Percentiles rank a stretch among this genome's conserved stretches.
phyloP scores from a whole-genome alignment of 2,888 invertebrate species.

The Dorcus parallelipipedus region DNA sequence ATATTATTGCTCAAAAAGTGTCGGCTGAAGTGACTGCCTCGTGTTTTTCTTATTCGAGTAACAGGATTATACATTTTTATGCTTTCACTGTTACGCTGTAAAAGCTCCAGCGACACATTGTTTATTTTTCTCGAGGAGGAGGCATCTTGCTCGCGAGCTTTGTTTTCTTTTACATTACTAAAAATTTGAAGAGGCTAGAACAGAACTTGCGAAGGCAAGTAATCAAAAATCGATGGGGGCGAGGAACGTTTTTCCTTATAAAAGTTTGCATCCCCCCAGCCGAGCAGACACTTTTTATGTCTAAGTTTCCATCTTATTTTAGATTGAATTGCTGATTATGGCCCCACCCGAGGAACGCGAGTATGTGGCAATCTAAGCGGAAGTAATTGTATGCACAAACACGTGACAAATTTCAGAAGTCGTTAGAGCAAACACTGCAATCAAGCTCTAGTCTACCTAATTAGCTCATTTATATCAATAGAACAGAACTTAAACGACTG shows the following conservation, averaged over 20 bases:
- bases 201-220: conserved; percentile 12
- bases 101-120: conserved; percentile 19
- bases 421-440: conserved; percentile 21
- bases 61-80: conserved; percentile 21
- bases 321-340: conserved; percentile 22
- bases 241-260: background rate
- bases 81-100: conserved; percentile 11
- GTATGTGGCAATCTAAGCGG: conserved; percentile 6
- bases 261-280: background rate
- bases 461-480: conserved; percentile 19
- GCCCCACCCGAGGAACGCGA: background rate
- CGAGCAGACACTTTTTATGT: conserved; percentile 7
- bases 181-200: conserved; percentile 5
- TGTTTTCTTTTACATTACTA: conserved; percentile 13
- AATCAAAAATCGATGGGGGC: conserved; percentile 26
- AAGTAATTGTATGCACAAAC: conserved; percentile 21
- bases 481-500: conserved; percentile 5
- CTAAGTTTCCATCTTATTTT: conserved; percentile 4
- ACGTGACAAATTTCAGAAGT: conserved; percentile 17
- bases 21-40: background rate
- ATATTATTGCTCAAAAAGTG: background rate
- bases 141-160: background rate
- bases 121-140: conserved; percentile 12
- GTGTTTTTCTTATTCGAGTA: conserved; percentile 17
- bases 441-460: conserved; percentile 20